Base-by-base conservation (phyloP, 2,113 vertebrate genomes). In the Malurus melanocephalus region DNA sequence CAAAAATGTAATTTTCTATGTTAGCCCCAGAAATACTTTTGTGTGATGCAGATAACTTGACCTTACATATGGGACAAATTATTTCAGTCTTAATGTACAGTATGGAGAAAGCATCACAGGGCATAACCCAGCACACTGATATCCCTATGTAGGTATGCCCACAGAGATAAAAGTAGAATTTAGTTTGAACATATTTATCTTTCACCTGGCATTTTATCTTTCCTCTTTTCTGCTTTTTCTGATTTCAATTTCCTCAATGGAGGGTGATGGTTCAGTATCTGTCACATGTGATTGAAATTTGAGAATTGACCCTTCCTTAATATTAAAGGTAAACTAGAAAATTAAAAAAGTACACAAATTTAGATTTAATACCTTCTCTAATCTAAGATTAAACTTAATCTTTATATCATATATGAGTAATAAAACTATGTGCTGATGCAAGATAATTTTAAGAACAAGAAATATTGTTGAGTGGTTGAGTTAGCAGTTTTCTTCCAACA, bases 211-310 rank as follows among this genome's bases (percentile, higher is more conserved):
- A 33, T 57, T 68, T 79, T 53, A 9, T 75, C 16, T 77, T 61
- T 76, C 23, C 17, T 56, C 13, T 68, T 28, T 66, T 72, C 61
- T 71, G 27, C 4, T 45, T 57, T 78, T 81, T 57, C 12, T 28
- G 0, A 65, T 18, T 4, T 16, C 0, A 0, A 6, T 57, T 90
- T 64, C 14, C 38, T 71, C 32, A 72, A 14, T 69, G 22, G 22
- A 72, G 4, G 8, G 22, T 75, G 80, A 45, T 5, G n/a, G 45
- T 59, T 86, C 28, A 88, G 26, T 51, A 60, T 17, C 14, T 56
- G 84, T 93, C 49, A 69, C 2, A 20, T 10, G 23, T 48, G 26
- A 38, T 2, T 61, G 46, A 49, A 84, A 42, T 48, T 23, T 80
- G 11, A 38, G 49, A 83, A 8, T 46, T 81, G 11, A 30, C 3